Evolutionary conservation across 1,140 invertebrate genomes (phyloP), one percentile per base, ranked within the genome.

Genomic region (Asobara japonica): DNA sequence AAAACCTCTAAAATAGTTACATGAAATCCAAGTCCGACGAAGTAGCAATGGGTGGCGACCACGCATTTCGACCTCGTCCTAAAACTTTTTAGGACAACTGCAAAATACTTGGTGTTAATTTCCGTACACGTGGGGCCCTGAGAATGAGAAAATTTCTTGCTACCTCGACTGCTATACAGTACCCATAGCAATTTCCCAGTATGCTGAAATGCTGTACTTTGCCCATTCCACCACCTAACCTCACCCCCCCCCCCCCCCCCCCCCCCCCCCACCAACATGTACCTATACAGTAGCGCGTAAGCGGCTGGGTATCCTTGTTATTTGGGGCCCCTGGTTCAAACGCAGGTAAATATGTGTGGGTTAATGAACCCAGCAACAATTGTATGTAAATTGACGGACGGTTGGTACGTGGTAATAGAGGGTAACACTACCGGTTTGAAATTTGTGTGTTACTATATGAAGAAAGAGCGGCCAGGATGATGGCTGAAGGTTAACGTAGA

Each of bases 361-460:
- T 74, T 78, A 77, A 76, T 74, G 69, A 77, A 73, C 67, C 65
- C 30, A 60, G 77, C 18, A 69, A 51, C 41, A 72, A 76, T 76
- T 60, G 56, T 69, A 77, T 74, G 74, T 68, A 77, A 77, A 79
- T 76, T 79, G 67, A 64, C 51, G 8, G 22, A 10, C 18, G 22
- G 22, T 56, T 22, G 51, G 51, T 22, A 56, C 51, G 22, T 27
- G 20, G 22, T 25, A 22, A 56, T 56, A 10, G 51, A 11, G 51
- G 22, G 51, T 8, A 56, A 56, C 51, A 56, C 51, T 10, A 56
- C 7, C 22, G 22, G 51, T 8, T 18, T 25, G 20, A 56, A 27
- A 56, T 27, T 45, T 56, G 51, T 25, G 51, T 56, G 51, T 18
- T 56, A 10, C 11, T 56, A 18, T 16, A 56, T 56, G 51, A 56